A percentile compares a stretch with the other conserved stretches of the same genome.
Conservation (phyloP, 2,113 vertebrate genomes). For the Ictidomys tridecemlineatus region DNA sequence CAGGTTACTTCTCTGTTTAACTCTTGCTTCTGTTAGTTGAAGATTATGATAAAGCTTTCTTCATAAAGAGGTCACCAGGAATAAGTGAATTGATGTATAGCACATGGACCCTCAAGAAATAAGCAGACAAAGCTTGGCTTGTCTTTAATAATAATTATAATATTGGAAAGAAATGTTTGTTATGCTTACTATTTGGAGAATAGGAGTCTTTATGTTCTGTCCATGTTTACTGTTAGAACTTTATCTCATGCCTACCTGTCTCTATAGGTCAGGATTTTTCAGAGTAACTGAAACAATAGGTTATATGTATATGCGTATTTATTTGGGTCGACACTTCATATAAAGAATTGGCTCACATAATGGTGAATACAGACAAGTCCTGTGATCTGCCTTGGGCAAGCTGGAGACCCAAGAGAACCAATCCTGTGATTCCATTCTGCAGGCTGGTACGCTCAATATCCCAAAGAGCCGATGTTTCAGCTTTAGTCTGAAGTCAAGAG, state of each 20-base stretch:
- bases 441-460: background rate
- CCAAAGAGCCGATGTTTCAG: background rate
- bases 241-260: background rate
- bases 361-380: background rate
- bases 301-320: background rate
- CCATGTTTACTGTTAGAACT: background rate
- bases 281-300: background rate
- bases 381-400: background rate
- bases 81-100: background rate
- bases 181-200: background rate
- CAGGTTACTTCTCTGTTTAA: background rate
- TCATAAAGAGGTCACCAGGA: background rate
- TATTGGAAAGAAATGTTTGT: background rate
- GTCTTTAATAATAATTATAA: background rate
- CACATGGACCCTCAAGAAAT: background rate
- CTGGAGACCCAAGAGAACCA: background rate
- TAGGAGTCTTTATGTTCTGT: background rate
- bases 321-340: background rate
- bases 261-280: background rate
- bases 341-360: background rate
- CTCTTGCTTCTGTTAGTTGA: background rate
- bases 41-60: background rate
- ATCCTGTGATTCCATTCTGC: background rate
- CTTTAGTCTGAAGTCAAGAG: background rate
- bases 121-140: background rate